Evolutionary conservation across 2,888 invertebrate species (phyloP), one percentile per base, ranked within the genome.

Genomic region (Eristalis intricaria): DNA sequence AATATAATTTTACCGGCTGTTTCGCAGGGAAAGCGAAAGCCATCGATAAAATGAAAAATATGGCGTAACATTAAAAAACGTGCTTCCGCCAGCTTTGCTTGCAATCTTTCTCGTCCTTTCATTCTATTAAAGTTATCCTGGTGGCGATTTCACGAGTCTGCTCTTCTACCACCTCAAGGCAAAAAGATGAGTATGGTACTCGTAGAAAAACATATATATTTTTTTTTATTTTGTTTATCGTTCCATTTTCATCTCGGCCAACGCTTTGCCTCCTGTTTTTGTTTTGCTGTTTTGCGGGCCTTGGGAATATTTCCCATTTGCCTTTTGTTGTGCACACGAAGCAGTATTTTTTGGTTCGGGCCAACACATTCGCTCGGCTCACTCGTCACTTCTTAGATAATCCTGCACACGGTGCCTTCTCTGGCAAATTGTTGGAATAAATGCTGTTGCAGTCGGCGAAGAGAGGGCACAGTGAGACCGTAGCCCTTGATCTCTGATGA

Each of bases 321-420:
- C 23, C 32, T 58, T 70, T 76, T 81, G n/a, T 71, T 61, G 50
- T 83, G 71, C 69, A 43, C 32, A 85, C 40, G 60, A 77, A 77
- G 69, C 81, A 85, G 68, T 70, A 70, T 70, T 77, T n/a, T 78
- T 77, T 56, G 40, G 43, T 76, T 81, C 29, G 63, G 76, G 32
- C 32, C n/a, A n/a, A 66, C 75, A 84, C 80, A 76, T 84, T 79
- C 38, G 43, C 71, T 66, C 32, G 26, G 22, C 68, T 66, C 50
- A 76, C 65, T 77, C 77, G 76, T 69, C 82, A 85, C 77, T 78
- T 82, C 68, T 64, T 13, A 73, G 73, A 77, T 56, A 68, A 40
- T 35, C 68, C 43, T 26, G 50, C 40, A 66, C 68, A 50, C 63
- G 71, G 26, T 11, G n/a, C 5, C 43, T 38, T 66, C 8, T 40